Base-by-base conservation (phyloP, 2,888 invertebrate species). In the Monoplex corrugatus region DNA sequence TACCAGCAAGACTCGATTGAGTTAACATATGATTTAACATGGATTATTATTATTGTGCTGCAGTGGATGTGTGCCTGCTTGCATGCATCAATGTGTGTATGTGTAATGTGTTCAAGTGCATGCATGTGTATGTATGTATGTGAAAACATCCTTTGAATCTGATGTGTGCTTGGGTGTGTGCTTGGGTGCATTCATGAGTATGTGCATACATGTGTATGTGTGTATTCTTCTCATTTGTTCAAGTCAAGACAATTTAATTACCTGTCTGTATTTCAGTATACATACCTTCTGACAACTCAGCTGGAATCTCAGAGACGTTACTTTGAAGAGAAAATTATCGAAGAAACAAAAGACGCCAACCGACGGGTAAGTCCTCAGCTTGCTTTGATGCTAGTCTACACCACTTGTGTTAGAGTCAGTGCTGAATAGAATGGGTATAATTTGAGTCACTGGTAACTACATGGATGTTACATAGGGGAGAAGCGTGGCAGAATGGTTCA, bases 231-330 rank as follows among this genome's bases (percentile, higher is more conserved):
- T 23, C 3, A 23, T 16, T 23, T 63, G 63, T 63, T 23, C 28
- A 23, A 23, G 23, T 16, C 23, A 23, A 3, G 10, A 23, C 3
- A 23, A 63, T 68, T 23, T 1, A 28, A 68, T 35, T 72, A 63
- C 38, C 8, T 35, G 0, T 75, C 5, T 19, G 82, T 32, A 90
- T 94, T 95, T 8, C 93, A 96, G 97, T 99, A 99, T 95, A 99
- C 99, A 0, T 99, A 99, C 96, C 97, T 99, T 90, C 97, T 99
- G 82, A 99, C 99, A 1, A 98, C 98, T 87, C 99, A 99, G 95
- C 96, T 99, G 86, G 99, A 99, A 96, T 97, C 98, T 32, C 99
- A 99, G 96, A 97, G 99, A 38, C 97, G 97, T 93, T 99, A 98
- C 96, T 99, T 98, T 96, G 99, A 99, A 96, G 98, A 98, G 87